Evolutionary conservation across 2,888 invertebrate genomes (phyloP).

Genomic region (Pammene aurita): DNA sequence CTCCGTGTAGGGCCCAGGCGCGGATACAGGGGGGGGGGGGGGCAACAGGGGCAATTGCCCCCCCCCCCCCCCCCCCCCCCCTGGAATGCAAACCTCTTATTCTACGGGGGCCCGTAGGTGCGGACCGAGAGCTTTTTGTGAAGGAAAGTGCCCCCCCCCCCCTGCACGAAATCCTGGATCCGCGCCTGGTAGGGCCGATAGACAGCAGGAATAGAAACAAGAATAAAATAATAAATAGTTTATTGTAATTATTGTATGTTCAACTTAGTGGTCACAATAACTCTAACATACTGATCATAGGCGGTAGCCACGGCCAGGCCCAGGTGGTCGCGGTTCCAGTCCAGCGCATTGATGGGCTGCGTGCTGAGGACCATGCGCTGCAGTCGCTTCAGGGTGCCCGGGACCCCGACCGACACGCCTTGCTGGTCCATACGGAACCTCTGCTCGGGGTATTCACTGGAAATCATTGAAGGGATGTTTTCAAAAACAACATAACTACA

Average conservation of each 20-base stretch:
- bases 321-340: constrained; percentile 95
- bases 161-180: too few relatives aligned
- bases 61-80: too few relatives aligned
- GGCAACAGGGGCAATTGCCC: too few relatives aligned
- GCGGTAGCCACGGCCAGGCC: constrained; percentile 95
- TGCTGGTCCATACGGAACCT: constrained; percentile 88
- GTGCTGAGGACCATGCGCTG: constrained; percentile 92
- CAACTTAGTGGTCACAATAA: constrained; percentile 94
- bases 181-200: too few relatives aligned
- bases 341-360: constrained; percentile 94
- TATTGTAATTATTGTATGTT: constrained; percentile 85
- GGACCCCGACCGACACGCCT: constrained; percentile 88
- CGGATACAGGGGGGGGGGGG: too few relatives aligned
- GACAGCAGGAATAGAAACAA: background rate
- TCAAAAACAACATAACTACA: too few relatives aligned
- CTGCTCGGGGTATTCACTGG: constrained; percentile 88
- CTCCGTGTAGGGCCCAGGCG: too few relatives aligned
- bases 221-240: constrained; percentile 34
- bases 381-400: constrained; percentile 88
- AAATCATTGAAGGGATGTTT: too few relatives aligned
- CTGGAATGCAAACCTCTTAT: too few relatives aligned
- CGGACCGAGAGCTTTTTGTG: too few relatives aligned
- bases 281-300: constrained; percentile 95
- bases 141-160: too few relatives aligned
- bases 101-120: too few relatives aligned